Conservation (phyloP, 2,797 vertebrate species). For the Spea hammondii region DNA sequence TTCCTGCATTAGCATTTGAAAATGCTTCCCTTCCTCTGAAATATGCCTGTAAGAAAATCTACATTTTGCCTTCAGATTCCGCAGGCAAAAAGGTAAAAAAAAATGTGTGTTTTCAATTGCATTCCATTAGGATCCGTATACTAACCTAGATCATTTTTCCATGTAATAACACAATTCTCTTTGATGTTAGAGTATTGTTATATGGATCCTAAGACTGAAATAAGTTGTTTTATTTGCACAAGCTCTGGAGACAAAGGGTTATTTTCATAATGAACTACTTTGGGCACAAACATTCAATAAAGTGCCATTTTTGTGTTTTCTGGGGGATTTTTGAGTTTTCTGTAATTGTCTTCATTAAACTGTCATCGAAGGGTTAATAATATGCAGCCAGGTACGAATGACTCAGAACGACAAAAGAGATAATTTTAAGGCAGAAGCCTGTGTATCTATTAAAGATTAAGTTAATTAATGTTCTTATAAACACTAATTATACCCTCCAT, state of each 20-base stretch:
- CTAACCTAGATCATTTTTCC: constrained; percentile 7
- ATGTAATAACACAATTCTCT: constrained; percentile 3
- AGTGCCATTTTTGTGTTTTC: too few relatives aligned
- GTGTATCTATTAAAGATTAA: constrained; percentile 24
- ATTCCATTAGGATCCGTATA: constrained; percentile 2
- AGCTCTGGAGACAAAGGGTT: too few relatives aligned
- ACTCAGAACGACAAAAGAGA: constrained; percentile 7
- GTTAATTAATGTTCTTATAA: constrained; percentile 6
- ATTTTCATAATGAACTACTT: too few relatives aligned
- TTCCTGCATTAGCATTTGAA: constrained; percentile 70
- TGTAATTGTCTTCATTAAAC: too few relatives aligned
- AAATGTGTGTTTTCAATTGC: constrained; percentile 5
- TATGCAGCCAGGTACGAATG: constrained; percentile 1
- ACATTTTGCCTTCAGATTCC: constrained; percentile 9
- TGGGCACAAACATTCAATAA: too few relatives aligned
- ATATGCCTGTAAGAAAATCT: constrained; percentile 60
- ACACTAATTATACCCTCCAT: constrained; percentile 35
- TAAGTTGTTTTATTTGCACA: too few relatives aligned
- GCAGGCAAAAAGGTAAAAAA: constrained; percentile 2
- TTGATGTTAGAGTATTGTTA: constrained; percentile 14
- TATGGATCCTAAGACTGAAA: too few relatives aligned
- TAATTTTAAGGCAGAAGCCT: constrained; percentile 8
- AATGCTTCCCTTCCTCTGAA: constrained; percentile 62
- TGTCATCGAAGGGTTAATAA: neutral
- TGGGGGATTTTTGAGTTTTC: too few relatives aligned